phyloP scores from a whole-genome alignment of 2,888 invertebrate genomes.

The Temnothorax ravouxi region DNA sequence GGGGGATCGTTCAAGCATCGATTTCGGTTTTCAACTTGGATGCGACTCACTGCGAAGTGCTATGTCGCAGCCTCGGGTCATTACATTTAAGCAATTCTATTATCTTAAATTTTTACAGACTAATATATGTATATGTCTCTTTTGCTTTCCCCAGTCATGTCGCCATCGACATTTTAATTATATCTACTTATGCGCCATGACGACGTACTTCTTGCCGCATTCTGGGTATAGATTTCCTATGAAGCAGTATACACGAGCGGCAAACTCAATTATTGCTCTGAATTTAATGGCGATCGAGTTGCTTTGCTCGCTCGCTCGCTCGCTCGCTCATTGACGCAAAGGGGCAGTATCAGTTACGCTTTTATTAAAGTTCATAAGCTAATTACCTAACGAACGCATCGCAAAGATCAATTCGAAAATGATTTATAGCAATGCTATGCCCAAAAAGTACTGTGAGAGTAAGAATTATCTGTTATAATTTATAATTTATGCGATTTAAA shows the following conservation, averaged over 20 bases:
- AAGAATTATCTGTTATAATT: neutral
- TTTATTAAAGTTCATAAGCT: slow-evolving; percentile 62
- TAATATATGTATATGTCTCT: no score
- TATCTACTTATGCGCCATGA: neutral
- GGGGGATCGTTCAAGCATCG: slow-evolving; percentile 20
- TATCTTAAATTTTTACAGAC: no score
- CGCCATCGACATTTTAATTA: slow-evolving; percentile 37
- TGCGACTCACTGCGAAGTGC: neutral
- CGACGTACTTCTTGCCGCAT: slow-evolving; percentile 18
- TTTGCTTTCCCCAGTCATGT: neutral
- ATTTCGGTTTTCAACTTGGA: slow-evolving; percentile 38
- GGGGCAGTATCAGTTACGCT: slow-evolving; percentile 24
- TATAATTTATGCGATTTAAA: neutral
- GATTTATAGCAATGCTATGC: neutral
- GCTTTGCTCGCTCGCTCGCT: slow-evolving; percentile 20
- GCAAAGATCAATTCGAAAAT: slow-evolving; percentile 1
- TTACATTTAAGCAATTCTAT: no score
- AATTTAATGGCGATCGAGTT: slow-evolving; percentile 61
- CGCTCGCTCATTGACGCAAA: slow-evolving; percentile 11
- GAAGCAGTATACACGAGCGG: neutral
- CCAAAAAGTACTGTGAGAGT: neutral
- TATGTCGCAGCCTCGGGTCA: no score
- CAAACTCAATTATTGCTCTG: slow-evolving; percentile 63
- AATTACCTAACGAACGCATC: slow-evolving; percentile 74
- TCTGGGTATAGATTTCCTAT: slow-evolving; percentile 2